Evolutionary conservation across 2,888 invertebrate genomes (phyloP).

Genomic region (Aelia acuminata): DNA sequence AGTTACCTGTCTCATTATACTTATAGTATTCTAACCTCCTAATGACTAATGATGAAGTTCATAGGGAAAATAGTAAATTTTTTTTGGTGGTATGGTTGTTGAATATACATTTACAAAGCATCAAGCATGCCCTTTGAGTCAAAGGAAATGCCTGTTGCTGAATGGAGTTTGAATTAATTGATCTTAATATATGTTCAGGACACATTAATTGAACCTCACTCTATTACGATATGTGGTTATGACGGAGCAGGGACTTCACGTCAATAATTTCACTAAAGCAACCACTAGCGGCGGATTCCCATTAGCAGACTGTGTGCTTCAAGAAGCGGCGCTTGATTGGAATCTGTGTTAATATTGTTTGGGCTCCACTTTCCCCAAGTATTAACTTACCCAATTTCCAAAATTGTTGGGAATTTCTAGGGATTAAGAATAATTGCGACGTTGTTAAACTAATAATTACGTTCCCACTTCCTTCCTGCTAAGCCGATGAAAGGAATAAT

Average conservation of each 20-base stretch:
- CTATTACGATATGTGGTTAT: neutral
- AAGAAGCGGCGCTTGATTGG: neutral
- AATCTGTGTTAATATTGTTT: neutral
- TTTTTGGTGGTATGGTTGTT: too few species aligned
- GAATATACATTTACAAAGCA: too few species aligned
- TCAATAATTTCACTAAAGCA: neutral
- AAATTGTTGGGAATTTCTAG: neutral
- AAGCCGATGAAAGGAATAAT: neutral
- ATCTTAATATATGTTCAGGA: neutral
- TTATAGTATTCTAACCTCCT: too few species aligned
- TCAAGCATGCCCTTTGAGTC: too few species aligned
- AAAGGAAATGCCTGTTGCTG: neutral
- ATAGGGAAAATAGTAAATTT: too few species aligned
- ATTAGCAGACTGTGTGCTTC: neutral
- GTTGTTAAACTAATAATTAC: constrained; percentile 5
- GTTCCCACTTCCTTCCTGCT: neutral
- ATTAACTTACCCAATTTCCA: neutral
- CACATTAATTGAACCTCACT: neutral
- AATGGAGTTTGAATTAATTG: neutral
- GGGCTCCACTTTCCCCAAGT: neutral
- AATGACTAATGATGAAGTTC: too few species aligned
- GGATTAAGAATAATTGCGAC: neutral
- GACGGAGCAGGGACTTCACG: constrained; percentile 1
- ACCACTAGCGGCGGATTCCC: neutral
- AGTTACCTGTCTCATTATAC: too few species aligned